Conservation (phyloP, 2,888 invertebrate species). For the Dynastes hyllus region DNA sequence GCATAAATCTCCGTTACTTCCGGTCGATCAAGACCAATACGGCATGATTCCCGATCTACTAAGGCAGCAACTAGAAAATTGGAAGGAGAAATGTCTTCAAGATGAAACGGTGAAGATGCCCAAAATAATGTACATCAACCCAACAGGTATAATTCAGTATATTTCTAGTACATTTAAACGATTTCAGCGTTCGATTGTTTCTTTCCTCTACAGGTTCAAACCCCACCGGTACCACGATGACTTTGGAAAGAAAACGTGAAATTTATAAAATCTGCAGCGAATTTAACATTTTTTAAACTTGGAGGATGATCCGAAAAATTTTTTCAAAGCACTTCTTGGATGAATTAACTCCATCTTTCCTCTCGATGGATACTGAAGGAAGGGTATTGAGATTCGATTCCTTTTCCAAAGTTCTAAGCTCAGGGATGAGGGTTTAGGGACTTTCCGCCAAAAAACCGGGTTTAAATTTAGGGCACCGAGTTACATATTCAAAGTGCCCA, state of each 20-base stretch:
- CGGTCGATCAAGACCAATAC: slow-evolving; percentile 80
- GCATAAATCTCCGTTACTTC: slow-evolving; percentile 77
- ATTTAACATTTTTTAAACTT: slow-evolving; percentile 85
- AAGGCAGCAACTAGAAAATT: slow-evolving; percentile 74
- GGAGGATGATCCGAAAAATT: slow-evolving; percentile 90
- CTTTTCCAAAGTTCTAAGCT: slow-evolving; percentile 83
- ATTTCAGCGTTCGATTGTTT: too few species aligned
- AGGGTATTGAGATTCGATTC: slow-evolving; percentile 86
- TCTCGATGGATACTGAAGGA: slow-evolving; percentile 84
- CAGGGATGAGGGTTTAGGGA: slow-evolving; percentile 83
- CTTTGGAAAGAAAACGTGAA: slow-evolving; percentile 77
- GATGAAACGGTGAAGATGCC: slow-evolving; percentile 75
- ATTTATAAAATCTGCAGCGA: slow-evolving; percentile 84
- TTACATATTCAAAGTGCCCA: slow-evolving; percentile 82
- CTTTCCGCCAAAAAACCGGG: too few species aligned
- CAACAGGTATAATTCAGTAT: slow-evolving; percentile 72
- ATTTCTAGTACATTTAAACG: not conserved
- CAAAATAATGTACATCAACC: slow-evolving; percentile 82
- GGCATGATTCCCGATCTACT: slow-evolving; percentile 80
- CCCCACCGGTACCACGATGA: slow-evolving; percentile 82
- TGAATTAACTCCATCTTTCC: slow-evolving; percentile 78
- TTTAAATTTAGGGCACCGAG: too few species aligned
- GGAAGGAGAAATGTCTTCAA: slow-evolving; percentile 69
- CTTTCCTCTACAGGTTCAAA: slow-evolving; percentile 74
- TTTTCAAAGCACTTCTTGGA: too few species aligned